Base-by-base conservation (phyloP, 2,888 invertebrate species). In the Aphodius granarius region DNA sequence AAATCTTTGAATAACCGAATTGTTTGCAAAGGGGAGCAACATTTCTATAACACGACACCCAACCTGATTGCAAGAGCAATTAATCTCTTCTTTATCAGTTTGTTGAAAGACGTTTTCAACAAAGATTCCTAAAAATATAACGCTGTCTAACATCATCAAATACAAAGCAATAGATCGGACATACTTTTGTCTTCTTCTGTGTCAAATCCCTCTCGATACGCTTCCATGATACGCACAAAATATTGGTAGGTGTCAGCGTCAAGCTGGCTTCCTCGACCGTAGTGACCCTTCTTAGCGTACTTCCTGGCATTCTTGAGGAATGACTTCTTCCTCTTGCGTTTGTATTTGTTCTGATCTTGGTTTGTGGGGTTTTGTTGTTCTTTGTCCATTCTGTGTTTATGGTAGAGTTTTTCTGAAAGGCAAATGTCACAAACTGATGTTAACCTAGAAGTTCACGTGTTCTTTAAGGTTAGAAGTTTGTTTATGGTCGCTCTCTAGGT, bases 1-100 rank as follows among this genome's bases (percentile, higher is more conserved):
- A 81, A 91, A 93, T 3, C 91, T 88, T 78, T 92, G 89, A 16
- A 96, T 84, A 74, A 90, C 89, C 71, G 90, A 89, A 0, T 91
- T 88, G 77, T 90, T 90, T 0, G 93, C 91, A 77, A 91, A 92
- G 0, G 93, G 93, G 0, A 96, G 85, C 0, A 96, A 87, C n/a
- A 91, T 89, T 83, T 96, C 96, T 0, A 96, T 87, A 0, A 94
- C 92, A 79, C 94, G 89, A 71, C 94, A 95, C 0, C 94, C 94
- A 0, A 96, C 89, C 86, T 96, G 95, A 87, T 96, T 96, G 5
- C 92, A 92, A 0, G 93, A 90, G 64, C 93, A 90, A 64, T 93
- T 90, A 0, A 94, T 86, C 86, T 96, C 96, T 78, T 92, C 90
- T 0, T 89, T 91, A 78, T 89, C 88, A 0, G 93, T 94, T 82